Evolutionary conservation across 2,888 invertebrate species (phyloP), one percentile per base, ranked within the genome.

Genomic region (Drosophila ezoana): DNA sequence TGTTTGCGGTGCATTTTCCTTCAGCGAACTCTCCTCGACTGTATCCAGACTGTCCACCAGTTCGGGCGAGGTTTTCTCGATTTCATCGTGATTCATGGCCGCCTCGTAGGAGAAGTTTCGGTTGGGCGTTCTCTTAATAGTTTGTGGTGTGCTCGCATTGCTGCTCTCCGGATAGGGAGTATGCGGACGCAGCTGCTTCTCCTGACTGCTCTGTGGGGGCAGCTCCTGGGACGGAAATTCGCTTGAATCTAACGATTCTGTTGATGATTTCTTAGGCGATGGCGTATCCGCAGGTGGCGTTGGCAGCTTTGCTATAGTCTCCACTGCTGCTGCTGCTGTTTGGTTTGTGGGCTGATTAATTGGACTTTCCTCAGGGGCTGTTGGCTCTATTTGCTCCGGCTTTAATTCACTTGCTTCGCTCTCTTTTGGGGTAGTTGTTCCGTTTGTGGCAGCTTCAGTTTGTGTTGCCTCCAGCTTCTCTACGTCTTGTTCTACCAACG

Each of bases 151-250:
- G 58, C 78, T 83, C 4, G 72, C 57, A 43, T 77, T 65, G 59
- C 88, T 90, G 57, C 79, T 86, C 13, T 91, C 91, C 1, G 92
- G 92, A 38, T 90, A 92, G 0, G 92, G 92, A 3, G 92, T 92
- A 18, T 79, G 87, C 0, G 92, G 91, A 9, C 92, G 90, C 11
- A 89, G 51, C 5, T 81, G 73, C 20, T 87, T 89, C 2, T 89
- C 89, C 43, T 11, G 85, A 14, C 47, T 84, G 60, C n/a, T 64
- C 64, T 44, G 44, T 0, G 57, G 14, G 4, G 11, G 72, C 60
- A 20, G 49, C 51, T 60, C 87, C 43, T 86, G 82, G 18, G 89
- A 66, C 3, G 56, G 47, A 2, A 89, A 89, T 16, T 76, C 84
- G 4, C 68, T 81, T 1, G 90, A 89, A 43, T 67, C 79, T 0